Conservation (phyloP, 1,140 invertebrate species). For the Dufourea novaeangliae region DNA sequence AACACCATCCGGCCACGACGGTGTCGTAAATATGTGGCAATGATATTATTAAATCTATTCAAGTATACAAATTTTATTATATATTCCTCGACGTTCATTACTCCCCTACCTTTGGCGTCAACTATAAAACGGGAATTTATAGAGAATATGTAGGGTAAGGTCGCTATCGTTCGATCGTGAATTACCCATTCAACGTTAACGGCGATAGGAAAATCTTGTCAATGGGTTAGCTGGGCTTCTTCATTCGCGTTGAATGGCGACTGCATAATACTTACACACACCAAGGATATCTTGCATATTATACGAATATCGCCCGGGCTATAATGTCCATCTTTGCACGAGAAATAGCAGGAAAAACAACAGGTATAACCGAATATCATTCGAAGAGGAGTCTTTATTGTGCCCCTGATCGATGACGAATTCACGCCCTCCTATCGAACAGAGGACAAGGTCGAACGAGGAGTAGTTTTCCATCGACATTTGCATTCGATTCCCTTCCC, state of each 20-base stretch:
- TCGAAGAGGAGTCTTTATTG: not conserved
- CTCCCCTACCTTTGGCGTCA: not conserved
- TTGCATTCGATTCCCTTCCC: not conserved
- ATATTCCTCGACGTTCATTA: no score
- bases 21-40: no score
- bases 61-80: no score
- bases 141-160: slow-evolving; percentile 31
- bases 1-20: not conserved
- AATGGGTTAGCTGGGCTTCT: slow-evolving; percentile 26
- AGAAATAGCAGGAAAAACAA: not conserved
- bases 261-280: slow-evolving; percentile 42
- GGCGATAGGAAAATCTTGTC: slow-evolving; percentile 37
- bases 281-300: slow-evolving; percentile 29
- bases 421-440: not conserved
- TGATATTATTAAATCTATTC: no score
- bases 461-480: not conserved
- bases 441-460: not conserved
- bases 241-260: slow-evolving; percentile 14
- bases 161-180: slow-evolving; percentile 25
- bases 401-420: not conserved
- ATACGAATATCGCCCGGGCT: slow-evolving; percentile 13
- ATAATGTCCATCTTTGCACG: not conserved
- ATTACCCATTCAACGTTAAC: slow-evolving; percentile 38
- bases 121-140: not conserved
- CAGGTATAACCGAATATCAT: not conserved